Conservation (phyloP, 2,888 invertebrate species). For the Drosophila diplacantha region DNA sequence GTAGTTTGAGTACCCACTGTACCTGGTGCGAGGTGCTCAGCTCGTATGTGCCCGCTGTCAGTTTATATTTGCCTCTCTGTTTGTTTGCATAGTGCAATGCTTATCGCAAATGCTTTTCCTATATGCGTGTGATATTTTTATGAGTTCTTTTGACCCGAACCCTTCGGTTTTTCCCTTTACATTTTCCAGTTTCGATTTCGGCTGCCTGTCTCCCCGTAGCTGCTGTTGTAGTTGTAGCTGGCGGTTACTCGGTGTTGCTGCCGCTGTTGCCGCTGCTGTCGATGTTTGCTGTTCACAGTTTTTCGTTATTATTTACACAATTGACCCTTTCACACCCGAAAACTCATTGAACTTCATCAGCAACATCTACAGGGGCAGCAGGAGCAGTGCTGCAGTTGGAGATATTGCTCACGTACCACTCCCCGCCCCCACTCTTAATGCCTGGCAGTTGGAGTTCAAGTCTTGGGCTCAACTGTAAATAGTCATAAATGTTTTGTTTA, state of each 20-base stretch:
- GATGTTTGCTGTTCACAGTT: slow-evolving; percentile 67
- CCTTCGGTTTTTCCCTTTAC: not conserved
- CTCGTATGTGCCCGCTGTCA: slow-evolving; percentile 18
- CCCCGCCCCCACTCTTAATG: slow-evolving; percentile 8
- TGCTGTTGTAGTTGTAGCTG: slow-evolving; percentile 16
- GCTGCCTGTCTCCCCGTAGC: slow-evolving; percentile 29
- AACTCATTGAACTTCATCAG: slow-evolving; percentile 66
- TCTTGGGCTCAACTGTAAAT: slow-evolving; percentile 63
- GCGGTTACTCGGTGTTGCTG: slow-evolving; percentile 9
- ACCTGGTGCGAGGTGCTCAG: slow-evolving; percentile 15
- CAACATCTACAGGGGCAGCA: slow-evolving; percentile 32
- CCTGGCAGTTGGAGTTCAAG: slow-evolving; percentile 31
- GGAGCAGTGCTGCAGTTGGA: slow-evolving; percentile 11
- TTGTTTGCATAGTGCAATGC: slow-evolving; percentile 63
- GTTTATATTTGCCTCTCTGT: slow-evolving; percentile 32
- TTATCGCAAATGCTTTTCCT: slow-evolving; percentile 61
- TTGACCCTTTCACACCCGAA: slow-evolving; percentile 71
- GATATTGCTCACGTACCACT: slow-evolving; percentile 50
- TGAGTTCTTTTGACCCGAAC: slow-evolving; percentile 37
- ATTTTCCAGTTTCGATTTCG: slow-evolving; percentile 46
- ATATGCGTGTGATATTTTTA: slow-evolving; percentile 69
- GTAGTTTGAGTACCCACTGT: slow-evolving; percentile 8
- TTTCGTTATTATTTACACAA: slow-evolving; percentile 69
- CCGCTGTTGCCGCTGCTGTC: slow-evolving; percentile 18
- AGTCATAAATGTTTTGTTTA: slow-evolving; percentile 72